phyloP scores from a whole-genome alignment of 2,113 vertebrate genomes.

The Hemibagrus wyckioides region DNA sequence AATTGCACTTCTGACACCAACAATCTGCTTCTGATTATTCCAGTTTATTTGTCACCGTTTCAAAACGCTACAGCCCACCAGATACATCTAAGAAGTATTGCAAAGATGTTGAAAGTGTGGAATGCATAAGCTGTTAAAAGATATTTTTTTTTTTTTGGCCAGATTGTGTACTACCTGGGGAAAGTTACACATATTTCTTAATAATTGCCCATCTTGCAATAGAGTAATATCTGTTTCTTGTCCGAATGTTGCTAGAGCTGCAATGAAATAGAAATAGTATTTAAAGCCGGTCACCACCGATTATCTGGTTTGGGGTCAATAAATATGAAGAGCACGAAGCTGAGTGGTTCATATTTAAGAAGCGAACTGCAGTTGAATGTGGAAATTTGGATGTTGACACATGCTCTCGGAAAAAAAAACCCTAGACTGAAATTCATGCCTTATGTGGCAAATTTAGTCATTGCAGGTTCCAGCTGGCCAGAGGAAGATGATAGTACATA shows the following conservation, averaged over 20 bases:
- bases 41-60: background rate
- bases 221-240: background rate
- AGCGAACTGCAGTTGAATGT: background rate
- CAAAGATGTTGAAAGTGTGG: constrained; percentile 2
- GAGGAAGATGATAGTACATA: constrained; percentile 34
- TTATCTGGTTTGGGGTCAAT: background rate
- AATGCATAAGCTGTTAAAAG: background rate
- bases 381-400: background rate
- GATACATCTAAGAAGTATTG: background rate
- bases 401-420: background rate
- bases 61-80: background rate
- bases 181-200: background rate
- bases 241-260: background rate
- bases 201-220: background rate
- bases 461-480: constrained; percentile 2
- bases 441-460: constrained; percentile 28
- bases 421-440: background rate
- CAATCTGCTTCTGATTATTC: background rate
- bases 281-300: background rate
- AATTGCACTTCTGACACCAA: background rate
- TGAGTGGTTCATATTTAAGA: background rate
- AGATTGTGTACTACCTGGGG: background rate
- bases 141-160: background rate
- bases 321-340: background rate
- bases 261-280: background rate